Conservation (phyloP, 2,797 vertebrate genomes). For the Eleutherodactylus coqui region DNA sequence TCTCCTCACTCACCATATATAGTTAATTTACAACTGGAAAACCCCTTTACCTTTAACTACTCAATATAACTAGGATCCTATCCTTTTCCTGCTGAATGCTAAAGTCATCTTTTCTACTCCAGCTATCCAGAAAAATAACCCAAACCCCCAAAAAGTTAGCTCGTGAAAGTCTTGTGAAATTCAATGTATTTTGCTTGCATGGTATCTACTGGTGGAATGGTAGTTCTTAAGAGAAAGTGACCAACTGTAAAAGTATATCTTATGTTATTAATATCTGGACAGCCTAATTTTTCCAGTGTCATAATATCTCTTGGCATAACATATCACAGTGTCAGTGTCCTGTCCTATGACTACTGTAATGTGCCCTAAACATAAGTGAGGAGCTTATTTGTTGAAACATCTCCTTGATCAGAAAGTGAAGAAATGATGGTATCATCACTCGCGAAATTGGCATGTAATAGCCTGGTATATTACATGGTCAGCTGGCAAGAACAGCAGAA, state of each 20-base stretch:
- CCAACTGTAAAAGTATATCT: constrained; percentile 39
- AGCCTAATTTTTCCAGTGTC: constrained; percentile 51
- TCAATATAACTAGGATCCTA: not conserved
- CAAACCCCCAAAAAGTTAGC: not conserved
- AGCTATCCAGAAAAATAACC: not conserved
- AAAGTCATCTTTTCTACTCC: not conserved
- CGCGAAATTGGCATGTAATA: not conserved
- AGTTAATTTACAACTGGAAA: no score
- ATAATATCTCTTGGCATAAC: constrained; percentile 45
- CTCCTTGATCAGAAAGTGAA: constrained; percentile 33
- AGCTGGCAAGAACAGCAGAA: not conserved
- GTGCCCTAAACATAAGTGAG: constrained; percentile 11
- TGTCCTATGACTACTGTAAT: constrained; percentile 46
- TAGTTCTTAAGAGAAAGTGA: constrained; percentile 24
- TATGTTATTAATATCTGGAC: constrained; percentile 51
- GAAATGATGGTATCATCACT: constrained; percentile 14
- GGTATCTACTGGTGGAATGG: not conserved
- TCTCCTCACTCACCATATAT: no score
- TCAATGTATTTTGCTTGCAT: not conserved
- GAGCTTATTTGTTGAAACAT: constrained; percentile 35
- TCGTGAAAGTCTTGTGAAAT: not conserved
- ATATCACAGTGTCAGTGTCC: constrained; percentile 42
- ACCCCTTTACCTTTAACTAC: not conserved
- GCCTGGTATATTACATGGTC: not conserved
- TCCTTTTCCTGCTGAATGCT: not conserved